Base-by-base conservation (phyloP, 2,113 vertebrate genomes). In the Sitta europaea region DNA sequence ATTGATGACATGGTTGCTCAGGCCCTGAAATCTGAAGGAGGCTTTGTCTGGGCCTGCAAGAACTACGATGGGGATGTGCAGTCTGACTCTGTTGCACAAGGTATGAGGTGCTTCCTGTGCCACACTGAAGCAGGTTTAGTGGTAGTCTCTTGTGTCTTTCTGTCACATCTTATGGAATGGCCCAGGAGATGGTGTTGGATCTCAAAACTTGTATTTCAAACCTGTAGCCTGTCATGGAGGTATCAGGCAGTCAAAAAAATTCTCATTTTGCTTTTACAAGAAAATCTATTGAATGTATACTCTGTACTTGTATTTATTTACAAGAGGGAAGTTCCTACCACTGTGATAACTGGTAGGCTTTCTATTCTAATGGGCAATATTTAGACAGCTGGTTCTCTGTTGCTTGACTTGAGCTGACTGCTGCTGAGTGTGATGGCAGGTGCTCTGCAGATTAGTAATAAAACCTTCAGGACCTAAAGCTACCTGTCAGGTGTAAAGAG, bases 1-100 rank as follows among this genome's bases (percentile, higher is more conserved):
- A 99, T 99, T 25, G 99, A 99, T 54, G 99, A 99, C 96, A 99
- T 99, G 99, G 99, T 99, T 97, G 99, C 99, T 67, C 99, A 99
- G 97, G 99, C 98, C 36, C 97, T 99, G 98, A 99, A 99, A 82
- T 99, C 99, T 10, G 99, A 99, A 48, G 99, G 99, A 50, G 99
- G 99, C 51, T 99, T 99, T 97, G 99, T 99, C 82, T 99, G 99
- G 99, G 99, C 99, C 90, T 99, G 99, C 94, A 99, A 99, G 96
- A 99, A 99, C 98, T 99, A 99, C 0, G 99, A 99, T 38, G 99
- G 99, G 3, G 99, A 99, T n/a, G 99, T 99, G 14, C 99, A 99
- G 97, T 99, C 99, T 0, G 99, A 99, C 95, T 99, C 99, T 10
- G 99, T 99, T 55, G 99, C 99, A 16, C 99, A 99, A 98, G 99